A percentile compares a stretch with the other conserved stretches of the same genome.
These are phyloP conservation scores for Pachypeltis micranthus DNA, from an alignment of 1,140 invertebrate genomes.

Conservation along the genomic window DNA sequence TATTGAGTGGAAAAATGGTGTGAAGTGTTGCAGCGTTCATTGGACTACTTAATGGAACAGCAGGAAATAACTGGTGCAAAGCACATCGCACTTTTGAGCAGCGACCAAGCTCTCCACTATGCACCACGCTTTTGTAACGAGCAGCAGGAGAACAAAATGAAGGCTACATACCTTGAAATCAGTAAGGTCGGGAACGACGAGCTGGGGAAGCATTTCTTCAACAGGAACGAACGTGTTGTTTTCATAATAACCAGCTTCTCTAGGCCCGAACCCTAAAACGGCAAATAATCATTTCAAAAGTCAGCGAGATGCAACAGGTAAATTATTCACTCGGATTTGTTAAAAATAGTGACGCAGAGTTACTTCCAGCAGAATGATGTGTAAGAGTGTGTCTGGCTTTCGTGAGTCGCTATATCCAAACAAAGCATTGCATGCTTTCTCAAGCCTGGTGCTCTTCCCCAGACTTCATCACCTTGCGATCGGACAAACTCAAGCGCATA, in stretches of 20 bases:
- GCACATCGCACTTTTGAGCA: not conserved
- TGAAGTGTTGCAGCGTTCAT: not conserved
- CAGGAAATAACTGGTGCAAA: not conserved
- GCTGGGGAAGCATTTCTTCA: constrained; percentile 83
- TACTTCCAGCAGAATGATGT: not conserved
- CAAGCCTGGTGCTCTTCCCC: too few species aligned
- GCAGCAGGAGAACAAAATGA: too few species aligned
- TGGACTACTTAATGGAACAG: too few species aligned
- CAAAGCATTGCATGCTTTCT: too few species aligned
- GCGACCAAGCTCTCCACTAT: too few species aligned
- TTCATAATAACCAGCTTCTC: constrained; percentile 42
- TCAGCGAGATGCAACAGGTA: too few species aligned
- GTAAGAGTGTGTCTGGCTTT: not conserved
- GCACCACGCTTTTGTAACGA: too few species aligned
- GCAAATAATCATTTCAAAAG: not conserved
- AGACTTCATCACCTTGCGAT: too few species aligned
- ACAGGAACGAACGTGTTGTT: constrained; percentile 49
- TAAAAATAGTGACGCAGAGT: not conserved
- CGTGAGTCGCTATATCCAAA: too few species aligned
- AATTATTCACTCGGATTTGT: not conserved
- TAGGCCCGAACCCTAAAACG: constrained; percentile 48
- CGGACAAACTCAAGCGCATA: too few species aligned
- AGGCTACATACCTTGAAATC: constrained; percentile 45
- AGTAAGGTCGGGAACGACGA: constrained; percentile 81
- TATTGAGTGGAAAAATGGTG: not conserved